phyloP scores from a whole-genome alignment of 2,797 vertebrate species.

The Zenarchopterus dispar region DNA sequence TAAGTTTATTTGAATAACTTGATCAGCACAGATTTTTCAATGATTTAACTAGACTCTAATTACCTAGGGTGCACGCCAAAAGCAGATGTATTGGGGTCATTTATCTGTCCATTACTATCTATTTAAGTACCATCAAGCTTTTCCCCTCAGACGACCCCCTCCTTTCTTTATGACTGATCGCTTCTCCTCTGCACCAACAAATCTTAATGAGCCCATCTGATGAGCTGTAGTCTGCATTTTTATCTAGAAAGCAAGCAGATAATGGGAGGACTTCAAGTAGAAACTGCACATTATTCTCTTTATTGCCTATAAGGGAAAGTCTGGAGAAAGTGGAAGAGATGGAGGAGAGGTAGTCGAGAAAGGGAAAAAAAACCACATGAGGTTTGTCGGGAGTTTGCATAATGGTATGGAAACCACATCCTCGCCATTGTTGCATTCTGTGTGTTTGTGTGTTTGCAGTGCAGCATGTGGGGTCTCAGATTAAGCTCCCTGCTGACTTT shows the following conservation, averaged over 20 bases:
- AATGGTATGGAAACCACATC: conserved; percentile 47
- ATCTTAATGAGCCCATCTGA: conserved; percentile 71
- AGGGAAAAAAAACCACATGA: conserved; percentile 1
- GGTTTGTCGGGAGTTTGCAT: conserved; percentile 22
- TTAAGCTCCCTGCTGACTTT: conserved; percentile 50
- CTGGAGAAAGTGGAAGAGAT: conserved; percentile 19
- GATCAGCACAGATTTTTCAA: conserved; percentile 5
- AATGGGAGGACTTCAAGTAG: conserved; percentile 60
- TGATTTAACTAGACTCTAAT: conserved; percentile 43
- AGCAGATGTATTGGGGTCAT: conserved; percentile 54
- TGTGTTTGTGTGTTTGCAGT: conserved; percentile 25
- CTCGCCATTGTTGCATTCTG: conserved; percentile 40
- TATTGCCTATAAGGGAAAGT: conserved; percentile 52
- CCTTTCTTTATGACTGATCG: conserved; percentile 57
- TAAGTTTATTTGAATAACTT: conserved; percentile 12
- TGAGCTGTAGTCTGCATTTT: conserved; percentile 62
- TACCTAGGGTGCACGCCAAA: conserved; percentile 41
- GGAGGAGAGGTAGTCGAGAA: not conserved
- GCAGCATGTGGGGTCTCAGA: conserved; percentile 55
- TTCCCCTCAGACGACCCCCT: conserved; percentile 34
- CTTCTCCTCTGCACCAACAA: conserved; percentile 52
- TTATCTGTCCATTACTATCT: conserved; percentile 56
- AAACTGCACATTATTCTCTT: conserved; percentile 57
- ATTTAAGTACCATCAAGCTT: conserved; percentile 33
- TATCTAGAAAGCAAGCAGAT: conserved; percentile 56